Evolutionary conservation across 2,888 invertebrate species (phyloP), one percentile per base, ranked within the genome.

Genomic region (Apodemia zela): DNA sequence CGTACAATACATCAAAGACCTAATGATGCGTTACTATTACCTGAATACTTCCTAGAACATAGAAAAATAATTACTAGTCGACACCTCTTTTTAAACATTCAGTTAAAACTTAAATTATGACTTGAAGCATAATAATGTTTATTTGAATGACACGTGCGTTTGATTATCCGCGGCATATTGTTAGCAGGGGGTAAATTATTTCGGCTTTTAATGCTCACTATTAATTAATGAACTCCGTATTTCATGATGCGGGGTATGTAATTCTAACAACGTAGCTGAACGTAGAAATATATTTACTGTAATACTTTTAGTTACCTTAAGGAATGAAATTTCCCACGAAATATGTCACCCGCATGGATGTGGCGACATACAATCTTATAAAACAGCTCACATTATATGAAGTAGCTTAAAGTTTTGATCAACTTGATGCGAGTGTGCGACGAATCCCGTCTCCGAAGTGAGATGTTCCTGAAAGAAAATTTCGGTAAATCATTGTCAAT

Each of bases 131-230:
- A 57, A 57, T 65, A 64, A 68, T 66, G 63, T 68, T 69, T 66
- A 67, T 62, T 65, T 63, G 35, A 63, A 64, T 58, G 65, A 65
- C 71, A 71, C 69, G 70, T 71, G 71, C 64, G 62, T 64, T 66
- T 71, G 66, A 71, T 69, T 68, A 68, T 69, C 61, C 38, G 61
- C 72, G 57, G 62, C 29, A 57, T 61, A 64, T 42, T 65, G 65
- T 63, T 61, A 21, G 68, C 68, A 62, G 71, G 71, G 70, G 69
- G 66, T 49, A 64, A 64, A 63, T 61, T 54, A 70, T 74, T 73
- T 54, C 54, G 15, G 21, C 54, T 25, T 54, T 54, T 54, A 54
- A 54, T 54, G 25, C 15, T 25, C 25, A 54, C 54, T 54, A 54
- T 54, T 54, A 54, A 54, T 54, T 54, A 54, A 54, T 54, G 25